These are phyloP conservation scores for Limosa lapponica DNA, from an alignment of 2,797 vertebrate species.

Conservation along the genomic window DNA sequence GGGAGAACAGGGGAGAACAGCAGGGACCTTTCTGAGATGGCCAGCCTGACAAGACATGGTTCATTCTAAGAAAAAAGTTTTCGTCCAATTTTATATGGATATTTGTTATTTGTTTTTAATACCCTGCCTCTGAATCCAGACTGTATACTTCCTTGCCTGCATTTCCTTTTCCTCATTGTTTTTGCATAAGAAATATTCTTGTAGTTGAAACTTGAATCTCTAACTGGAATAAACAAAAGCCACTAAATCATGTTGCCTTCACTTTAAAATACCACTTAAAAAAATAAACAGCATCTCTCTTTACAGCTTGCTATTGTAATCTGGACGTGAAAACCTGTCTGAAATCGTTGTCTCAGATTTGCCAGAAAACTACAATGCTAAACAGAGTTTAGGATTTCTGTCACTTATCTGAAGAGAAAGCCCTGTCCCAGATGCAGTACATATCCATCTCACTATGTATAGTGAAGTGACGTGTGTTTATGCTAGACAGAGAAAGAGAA, in stretches of 20 bases:
- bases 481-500: background rate
- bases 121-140: background rate
- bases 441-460: background rate
- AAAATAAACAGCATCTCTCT: background rate
- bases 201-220: background rate
- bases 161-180: background rate
- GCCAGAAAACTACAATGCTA: background rate
- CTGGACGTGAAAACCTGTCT: background rate
- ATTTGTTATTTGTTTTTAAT: background rate
- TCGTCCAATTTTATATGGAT: background rate
- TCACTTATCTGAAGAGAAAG: background rate
- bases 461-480: background rate
- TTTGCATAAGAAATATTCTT: background rate
- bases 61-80: background rate
- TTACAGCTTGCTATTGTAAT: background rate
- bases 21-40: background rate
- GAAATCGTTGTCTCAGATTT: background rate
- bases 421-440: background rate
- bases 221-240: background rate
- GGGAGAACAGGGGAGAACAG: background rate
- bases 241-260: background rate
- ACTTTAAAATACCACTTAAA: background rate
- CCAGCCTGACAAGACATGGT: background rate
- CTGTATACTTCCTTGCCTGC: background rate
- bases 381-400: slow-evolving; percentile 5